These are phyloP conservation scores for Tanytarsus gracilentus DNA, from an alignment of 2,888 invertebrate species.

Conservation along the genomic window DNA sequence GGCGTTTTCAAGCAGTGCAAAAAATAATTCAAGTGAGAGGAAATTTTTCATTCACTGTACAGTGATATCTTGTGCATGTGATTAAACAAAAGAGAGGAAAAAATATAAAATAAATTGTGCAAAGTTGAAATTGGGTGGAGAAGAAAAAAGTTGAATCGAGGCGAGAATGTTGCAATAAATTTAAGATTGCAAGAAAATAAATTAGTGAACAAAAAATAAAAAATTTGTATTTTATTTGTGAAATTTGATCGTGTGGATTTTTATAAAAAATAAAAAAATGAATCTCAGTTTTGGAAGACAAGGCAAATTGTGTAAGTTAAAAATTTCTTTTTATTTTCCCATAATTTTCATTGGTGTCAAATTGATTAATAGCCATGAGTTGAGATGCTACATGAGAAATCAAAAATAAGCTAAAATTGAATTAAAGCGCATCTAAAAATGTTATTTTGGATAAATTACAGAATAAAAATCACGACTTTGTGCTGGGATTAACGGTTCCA, in stretches of 20 bases:
- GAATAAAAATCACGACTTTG: too few species aligned
- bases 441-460: too few species aligned
- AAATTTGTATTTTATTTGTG: background rate
- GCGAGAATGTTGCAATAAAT: background rate
- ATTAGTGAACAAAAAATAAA: background rate
- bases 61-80: too few species aligned
- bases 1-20: background rate
- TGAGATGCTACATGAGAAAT: too few species aligned
- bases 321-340: background rate
- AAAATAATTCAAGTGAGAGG: background rate
- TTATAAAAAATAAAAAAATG: background rate
- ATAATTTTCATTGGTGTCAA: background rate
- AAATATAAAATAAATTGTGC: too few species aligned
- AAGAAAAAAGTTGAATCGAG: background rate
- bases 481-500: too few species aligned
- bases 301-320: conserved; percentile 19
- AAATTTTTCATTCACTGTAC: too few species aligned
- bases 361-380: too few species aligned
- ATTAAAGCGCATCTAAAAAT: too few species aligned
- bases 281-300: conserved; percentile 13
- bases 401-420: too few species aligned
- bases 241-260: too few species aligned
- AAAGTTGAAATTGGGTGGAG: background rate
- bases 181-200: background rate
- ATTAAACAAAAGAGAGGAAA: too few species aligned